Base-by-base conservation (phyloP, 2,797 vertebrate species). In the Clarias platycephalus region DNA sequence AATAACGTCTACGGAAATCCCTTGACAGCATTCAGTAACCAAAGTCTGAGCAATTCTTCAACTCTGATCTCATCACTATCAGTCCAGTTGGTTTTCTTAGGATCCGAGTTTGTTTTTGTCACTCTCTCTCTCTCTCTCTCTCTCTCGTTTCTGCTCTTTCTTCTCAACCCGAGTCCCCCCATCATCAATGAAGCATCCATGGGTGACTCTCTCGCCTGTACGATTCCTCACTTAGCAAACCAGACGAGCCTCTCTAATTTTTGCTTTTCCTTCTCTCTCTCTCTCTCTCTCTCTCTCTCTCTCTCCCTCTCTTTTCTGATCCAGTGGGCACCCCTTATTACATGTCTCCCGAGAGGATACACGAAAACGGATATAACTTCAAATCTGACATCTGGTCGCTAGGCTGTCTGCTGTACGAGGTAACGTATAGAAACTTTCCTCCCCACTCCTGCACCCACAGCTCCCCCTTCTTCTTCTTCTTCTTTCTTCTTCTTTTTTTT, bases 341-440 rank as follows among this genome's bases (percentile, higher is more conserved):
- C 93, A 96, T 96, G 95, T 95, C 95, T 93, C 95, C 95, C 34
- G 95, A 96, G 94, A 95, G 95, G 92, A 95, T 96, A 91, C 95
- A 95, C 89, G 95, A 96, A 94, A 96, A 95, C 84, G 94, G 95
- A 93, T 96, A 96, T 94, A 96, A 96, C 94, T 96, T 96, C 95
- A 95, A 96, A 91, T 96, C 95, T 93, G 95, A 96, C 95, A 96
- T 96, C 94, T 96, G 95, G 95, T 96, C 95, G 90, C 96, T 99
- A 91, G 97, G 98, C 95, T 99, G 98, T 94, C 96, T 99, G 87
- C 95, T 99, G 0, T 99, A 99, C 88, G 98, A 99, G 97, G 98
- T 99, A 96, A 97, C 86, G 81, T 94, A 93, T 91, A 89, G 81
- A 88, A 83, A 88, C 26, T 82, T 68, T 80, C n/a, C 63, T 49